These are phyloP conservation scores for Abrostola triplasia DNA, from an alignment of 2,888 invertebrate species.

Conservation along the genomic window DNA sequence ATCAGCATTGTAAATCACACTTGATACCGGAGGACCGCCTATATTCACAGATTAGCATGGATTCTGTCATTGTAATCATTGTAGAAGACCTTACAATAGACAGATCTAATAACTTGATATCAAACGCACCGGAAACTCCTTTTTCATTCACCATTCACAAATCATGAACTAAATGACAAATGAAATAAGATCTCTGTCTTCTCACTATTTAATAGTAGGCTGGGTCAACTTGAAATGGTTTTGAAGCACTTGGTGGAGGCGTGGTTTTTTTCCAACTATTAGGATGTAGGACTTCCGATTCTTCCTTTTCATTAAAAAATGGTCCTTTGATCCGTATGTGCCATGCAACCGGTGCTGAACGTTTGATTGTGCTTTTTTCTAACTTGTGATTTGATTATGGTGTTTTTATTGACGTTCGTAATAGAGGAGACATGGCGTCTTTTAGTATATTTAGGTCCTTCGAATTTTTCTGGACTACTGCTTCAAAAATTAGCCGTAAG, in stretches of 20 bases:
- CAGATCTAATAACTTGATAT: conserved; percentile 56
- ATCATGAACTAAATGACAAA: conserved; percentile 18
- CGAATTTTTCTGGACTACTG: too few species aligned
- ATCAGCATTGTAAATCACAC: neutral
- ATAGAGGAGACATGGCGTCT: conserved; percentile 47
- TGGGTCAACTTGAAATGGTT: conserved; percentile 36
- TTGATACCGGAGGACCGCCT: neutral
- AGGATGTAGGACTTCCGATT: conserved; percentile 65
- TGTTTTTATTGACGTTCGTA: conserved; percentile 38
- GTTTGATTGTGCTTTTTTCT: conserved; percentile 59
- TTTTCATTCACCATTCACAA: conserved; percentile 48
- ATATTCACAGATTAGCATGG: conserved; percentile 22
- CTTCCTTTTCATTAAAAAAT: conserved; percentile 64
- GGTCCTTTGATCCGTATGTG: conserved; percentile 64
- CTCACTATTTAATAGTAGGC: neutral
- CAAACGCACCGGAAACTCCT: conserved; percentile 48
- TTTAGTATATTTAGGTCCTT: neutral
- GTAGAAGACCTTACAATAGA: conserved; percentile 27
- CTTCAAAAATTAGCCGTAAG: too few species aligned
- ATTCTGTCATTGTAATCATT: conserved; percentile 29
- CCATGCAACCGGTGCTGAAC: conserved; percentile 63
- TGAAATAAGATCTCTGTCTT: conserved; percentile 18
- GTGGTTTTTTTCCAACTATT: conserved; percentile 39
- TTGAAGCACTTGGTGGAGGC: conserved; percentile 38
- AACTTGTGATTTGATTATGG: conserved; percentile 56